A percentile compares a stretch with the other conserved stretches of the same genome.
Evolutionary conservation across 2,888 invertebrate genomes (phyloP).

Genomic region (Dynastes maya): DNA sequence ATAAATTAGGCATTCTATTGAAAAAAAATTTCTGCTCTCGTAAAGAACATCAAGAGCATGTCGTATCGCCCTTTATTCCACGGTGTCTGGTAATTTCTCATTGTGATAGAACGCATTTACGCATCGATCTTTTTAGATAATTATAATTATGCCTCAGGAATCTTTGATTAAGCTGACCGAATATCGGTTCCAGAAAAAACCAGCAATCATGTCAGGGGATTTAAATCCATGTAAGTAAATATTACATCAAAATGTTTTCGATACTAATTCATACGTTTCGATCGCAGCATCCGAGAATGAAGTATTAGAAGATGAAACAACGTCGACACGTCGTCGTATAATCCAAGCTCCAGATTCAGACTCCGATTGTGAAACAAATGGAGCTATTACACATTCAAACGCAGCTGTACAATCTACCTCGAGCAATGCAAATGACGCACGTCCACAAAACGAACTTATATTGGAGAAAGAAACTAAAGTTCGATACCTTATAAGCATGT

Average conservation of each 20-base stretch:
- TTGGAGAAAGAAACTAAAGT: slow-evolving; percentile 75
- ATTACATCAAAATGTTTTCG: background rate
- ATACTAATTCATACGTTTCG: background rate
- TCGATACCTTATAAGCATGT: slow-evolving; percentile 77
- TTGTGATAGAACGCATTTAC: slow-evolving; percentile 35
- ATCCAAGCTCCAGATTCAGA: slow-evolving; percentile 71
- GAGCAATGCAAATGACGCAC: background rate
- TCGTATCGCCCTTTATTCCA: background rate
- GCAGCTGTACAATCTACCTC: slow-evolving; percentile 31
- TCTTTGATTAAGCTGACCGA: slow-evolving; percentile 78
- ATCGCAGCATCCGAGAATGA: slow-evolving; percentile 12
- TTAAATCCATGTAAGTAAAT: slow-evolving; percentile 61
- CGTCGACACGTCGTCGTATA: slow-evolving; percentile 54
- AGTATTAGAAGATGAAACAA: background rate
- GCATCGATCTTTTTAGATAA: slow-evolving; percentile 19
- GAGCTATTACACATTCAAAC: slow-evolving; percentile 26
- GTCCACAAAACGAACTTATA: slow-evolving; percentile 57
- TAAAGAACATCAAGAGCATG: slow-evolving; percentile 19
- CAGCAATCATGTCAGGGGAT: slow-evolving; percentile 64
- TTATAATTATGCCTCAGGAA: slow-evolving; percentile 65
- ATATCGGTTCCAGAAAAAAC: slow-evolving; percentile 81
- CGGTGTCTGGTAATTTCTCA: slow-evolving; percentile 14
- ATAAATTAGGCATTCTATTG: slow-evolving; percentile 17
- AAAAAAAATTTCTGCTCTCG: background rate
- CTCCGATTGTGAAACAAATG: slow-evolving; percentile 69